Percentiles rank a stretch among this genome's conserved stretches.
phyloP scores from a whole-genome alignment of 2,797 vertebrate species.

The Acrocephalus scirpaceus region DNA sequence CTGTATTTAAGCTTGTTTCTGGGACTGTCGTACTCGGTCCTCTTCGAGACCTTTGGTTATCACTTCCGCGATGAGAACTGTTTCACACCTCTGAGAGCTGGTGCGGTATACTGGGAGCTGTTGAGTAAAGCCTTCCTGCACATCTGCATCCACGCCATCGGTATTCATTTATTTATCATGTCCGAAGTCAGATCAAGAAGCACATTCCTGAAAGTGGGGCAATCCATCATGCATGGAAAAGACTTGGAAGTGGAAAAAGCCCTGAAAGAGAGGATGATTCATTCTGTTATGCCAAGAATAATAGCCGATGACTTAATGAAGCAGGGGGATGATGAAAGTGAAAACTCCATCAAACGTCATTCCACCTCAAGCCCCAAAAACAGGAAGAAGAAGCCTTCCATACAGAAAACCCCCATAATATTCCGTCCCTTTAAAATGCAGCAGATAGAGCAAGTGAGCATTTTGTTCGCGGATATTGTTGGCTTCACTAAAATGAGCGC shows the following conservation, averaged over 20 bases:
- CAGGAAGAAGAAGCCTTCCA: slow-evolving; percentile 95
- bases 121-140: slow-evolving; percentile 90
- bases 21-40: slow-evolving; percentile 89
- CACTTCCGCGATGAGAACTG: slow-evolving; percentile 79
- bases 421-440: slow-evolving; percentile 99
- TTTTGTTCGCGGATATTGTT: slow-evolving; percentile 96
- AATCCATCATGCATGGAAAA: slow-evolving; percentile 98
- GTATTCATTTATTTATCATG: slow-evolving; percentile 96
- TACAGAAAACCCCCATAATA: slow-evolving; percentile 92
- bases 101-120: slow-evolving; percentile 82
- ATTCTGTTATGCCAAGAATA: slow-evolving; percentile 95
- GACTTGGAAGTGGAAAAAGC: slow-evolving; percentile 98
- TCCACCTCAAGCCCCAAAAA: slow-evolving; percentile 86
- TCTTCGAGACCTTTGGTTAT: slow-evolving; percentile 91
- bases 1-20: slow-evolving; percentile 91
- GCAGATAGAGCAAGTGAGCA: slow-evolving; percentile 93
- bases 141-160: slow-evolving; percentile 90
- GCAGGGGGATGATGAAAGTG: slow-evolving; percentile 95
- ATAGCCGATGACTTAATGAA: slow-evolving; percentile 96
- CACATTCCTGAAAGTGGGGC: slow-evolving; percentile 98
- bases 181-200: slow-evolving; percentile 96
- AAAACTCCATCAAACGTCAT: slow-evolving; percentile 89
- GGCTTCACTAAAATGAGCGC: slow-evolving; percentile 99
- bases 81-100: slow-evolving; percentile 44
- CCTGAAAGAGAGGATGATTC: slow-evolving; percentile 98